Conservation (phyloP, 2,888 invertebrate species). For the Cerceris ruficornis region DNA sequence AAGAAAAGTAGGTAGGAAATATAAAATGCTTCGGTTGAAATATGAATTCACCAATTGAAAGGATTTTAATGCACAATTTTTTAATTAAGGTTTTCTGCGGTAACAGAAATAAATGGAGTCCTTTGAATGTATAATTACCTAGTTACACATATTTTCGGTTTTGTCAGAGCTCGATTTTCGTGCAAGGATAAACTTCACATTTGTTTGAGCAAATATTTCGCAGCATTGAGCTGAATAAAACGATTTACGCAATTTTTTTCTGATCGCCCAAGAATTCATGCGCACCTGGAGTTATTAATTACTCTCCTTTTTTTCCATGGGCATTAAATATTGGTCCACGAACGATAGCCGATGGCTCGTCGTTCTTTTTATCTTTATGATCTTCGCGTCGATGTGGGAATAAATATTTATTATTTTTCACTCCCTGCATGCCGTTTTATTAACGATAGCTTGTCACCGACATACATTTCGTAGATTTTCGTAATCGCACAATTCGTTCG, state of each 20-base stretch:
- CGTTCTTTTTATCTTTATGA: constrained; percentile 14
- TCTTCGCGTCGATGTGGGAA: constrained; percentile 17
- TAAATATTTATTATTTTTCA: constrained; percentile 1
- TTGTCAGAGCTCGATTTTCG: no score
- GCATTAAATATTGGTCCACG: constrained; percentile 42
- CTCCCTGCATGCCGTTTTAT: background rate
- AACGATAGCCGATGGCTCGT: constrained; percentile 37
- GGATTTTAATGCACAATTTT: no score
- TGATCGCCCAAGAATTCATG: background rate
- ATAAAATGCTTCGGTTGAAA: no score
- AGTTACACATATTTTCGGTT: no score
- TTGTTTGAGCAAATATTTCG: no score
- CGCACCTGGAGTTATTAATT: background rate
- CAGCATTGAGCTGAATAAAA: background rate
- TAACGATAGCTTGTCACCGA: background rate
- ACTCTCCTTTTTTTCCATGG: background rate
- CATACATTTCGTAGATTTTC: constrained; percentile 16
- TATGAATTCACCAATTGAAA: no score
- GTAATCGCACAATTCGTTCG: no score
- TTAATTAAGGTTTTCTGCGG: no score
- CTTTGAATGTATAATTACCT: no score
- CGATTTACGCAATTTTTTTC: background rate
- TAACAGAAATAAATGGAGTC: no score
- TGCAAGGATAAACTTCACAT: no score
- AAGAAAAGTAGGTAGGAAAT: no score